Conservation (phyloP, 2,797 vertebrate species). For the Protonibea diacanthus region DNA sequence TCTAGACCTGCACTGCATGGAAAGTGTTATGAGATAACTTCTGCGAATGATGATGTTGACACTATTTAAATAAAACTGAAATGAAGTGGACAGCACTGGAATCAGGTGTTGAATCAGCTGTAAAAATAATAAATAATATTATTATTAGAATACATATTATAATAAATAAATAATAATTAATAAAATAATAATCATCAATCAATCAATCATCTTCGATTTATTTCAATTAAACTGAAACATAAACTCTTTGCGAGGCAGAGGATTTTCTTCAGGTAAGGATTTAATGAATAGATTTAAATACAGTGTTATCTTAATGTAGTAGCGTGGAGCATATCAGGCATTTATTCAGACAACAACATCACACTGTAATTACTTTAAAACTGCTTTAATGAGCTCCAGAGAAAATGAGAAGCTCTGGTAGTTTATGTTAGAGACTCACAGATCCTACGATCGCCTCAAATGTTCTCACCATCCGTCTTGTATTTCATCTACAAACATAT, state of each 20-base stretch:
- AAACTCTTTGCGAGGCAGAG: background rate
- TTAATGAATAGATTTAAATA: background rate
- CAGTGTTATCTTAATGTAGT: constrained; percentile 20
- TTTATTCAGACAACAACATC: constrained; percentile 7
- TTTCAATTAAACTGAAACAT: background rate
- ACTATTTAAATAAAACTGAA: no score
- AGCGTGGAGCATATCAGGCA: constrained; percentile 15
- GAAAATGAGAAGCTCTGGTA: constrained; percentile 5
- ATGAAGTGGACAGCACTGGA: no score
- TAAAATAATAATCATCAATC: no score
- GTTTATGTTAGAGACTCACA: background rate
- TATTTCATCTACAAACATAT: background rate
- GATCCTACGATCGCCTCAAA: background rate
- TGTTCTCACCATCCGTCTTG: background rate
- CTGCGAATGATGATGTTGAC: no score
- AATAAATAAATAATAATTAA: no score
- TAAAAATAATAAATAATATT: no score
- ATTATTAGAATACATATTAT: no score
- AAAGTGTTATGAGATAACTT: no score
- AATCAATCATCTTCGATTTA: background rate
- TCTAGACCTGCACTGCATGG: no score
- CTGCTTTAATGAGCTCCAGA: constrained; percentile 14
- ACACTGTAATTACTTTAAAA: constrained; percentile 29
- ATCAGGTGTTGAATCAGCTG: no score
- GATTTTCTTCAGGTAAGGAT: background rate